Evolutionary conservation across 1,140 invertebrate species (phyloP), one percentile per base, ranked within the genome.

Genomic region (Drosophila hydei): DNA sequence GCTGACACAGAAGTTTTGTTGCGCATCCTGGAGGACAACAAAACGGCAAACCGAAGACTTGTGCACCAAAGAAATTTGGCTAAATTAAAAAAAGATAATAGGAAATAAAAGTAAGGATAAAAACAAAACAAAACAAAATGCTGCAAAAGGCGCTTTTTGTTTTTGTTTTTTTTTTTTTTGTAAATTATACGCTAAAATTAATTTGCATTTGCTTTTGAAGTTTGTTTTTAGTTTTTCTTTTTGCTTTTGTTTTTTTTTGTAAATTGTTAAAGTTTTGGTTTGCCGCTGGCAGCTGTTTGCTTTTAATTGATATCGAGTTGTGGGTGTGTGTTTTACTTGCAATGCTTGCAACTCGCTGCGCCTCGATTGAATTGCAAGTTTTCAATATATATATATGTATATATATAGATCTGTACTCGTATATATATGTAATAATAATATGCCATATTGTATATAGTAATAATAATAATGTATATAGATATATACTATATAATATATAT

Each of bases 361-460:
- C 19, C 43, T 45, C 18, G 43, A 21, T 45, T 45, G 52, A 48
- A 42, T 70, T 27, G 40, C 51, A 64, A 64, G 43, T 21, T 55
- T 42, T 77, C 40, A 61, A 52, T 68, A 23, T 67, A 51, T 48
- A 48, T 38, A 51, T 70, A 63, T 62, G 38, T 55, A 52, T 50
- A 50, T 33, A 64, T 63, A 56, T 56, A 56, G 40, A 54, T 63
- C 51, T 75, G 16, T 33, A 25, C 19, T 55, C 14, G 19, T 55
- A 69, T 68, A 71, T 75, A 79, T 79, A 83, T 74, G 51, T 83
- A 78, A 79, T 83, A 83, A 83, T 83, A 84, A 83, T 81, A 81
- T 81, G 75, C 78, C 79, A 77, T 81, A 80, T 81, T 77, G 69
- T 81, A 81, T 81, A 81, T 81, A 81, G 79, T 81, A 81, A 81